These are phyloP conservation scores for Philopotamus ludificatus DNA, from an alignment of 1,140 invertebrate species.

Conservation along the genomic window DNA sequence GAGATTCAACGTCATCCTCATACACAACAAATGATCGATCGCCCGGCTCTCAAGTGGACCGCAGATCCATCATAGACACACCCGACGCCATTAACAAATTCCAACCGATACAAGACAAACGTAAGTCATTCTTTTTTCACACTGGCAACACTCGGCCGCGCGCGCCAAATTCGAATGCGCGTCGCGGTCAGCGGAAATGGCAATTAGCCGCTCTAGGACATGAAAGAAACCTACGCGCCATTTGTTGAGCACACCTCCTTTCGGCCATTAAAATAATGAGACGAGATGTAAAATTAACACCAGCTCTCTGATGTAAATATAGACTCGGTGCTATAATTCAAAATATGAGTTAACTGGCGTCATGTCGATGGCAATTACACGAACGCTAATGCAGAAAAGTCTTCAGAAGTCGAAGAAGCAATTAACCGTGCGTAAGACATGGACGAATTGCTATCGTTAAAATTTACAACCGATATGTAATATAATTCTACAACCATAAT, in stretches of 20 bases:
- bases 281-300: constrained; percentile 25
- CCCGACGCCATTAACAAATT: constrained; percentile 24
- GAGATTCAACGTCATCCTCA: constrained; percentile 14
- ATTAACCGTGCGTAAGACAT: too few relatives aligned
- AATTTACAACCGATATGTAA: too few relatives aligned
- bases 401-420: too few relatives aligned
- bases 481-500: too few relatives aligned
- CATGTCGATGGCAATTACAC: too few relatives aligned
- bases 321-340: too few relatives aligned
- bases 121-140: too few relatives aligned
- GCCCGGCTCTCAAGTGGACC: constrained; percentile 7
- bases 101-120: constrained; percentile 37
- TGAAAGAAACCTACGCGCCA: constrained; percentile 25
- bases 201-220: constrained; percentile 25
- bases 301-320: neutral
- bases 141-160: too few relatives aligned
- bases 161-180: too few relatives aligned
- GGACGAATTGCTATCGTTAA: too few relatives aligned
- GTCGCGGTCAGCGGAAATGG: constrained; percentile 12
- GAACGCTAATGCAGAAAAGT: too few relatives aligned
- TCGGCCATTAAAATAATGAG: constrained; percentile 30
- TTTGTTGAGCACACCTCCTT: constrained; percentile 20
- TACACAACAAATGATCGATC: constrained; percentile 4
- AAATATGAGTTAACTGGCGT: too few relatives aligned
- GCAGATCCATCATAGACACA: constrained; percentile 4